Conservation (phyloP, 2,888 invertebrate species). For the Emmelina monodactyla region DNA sequence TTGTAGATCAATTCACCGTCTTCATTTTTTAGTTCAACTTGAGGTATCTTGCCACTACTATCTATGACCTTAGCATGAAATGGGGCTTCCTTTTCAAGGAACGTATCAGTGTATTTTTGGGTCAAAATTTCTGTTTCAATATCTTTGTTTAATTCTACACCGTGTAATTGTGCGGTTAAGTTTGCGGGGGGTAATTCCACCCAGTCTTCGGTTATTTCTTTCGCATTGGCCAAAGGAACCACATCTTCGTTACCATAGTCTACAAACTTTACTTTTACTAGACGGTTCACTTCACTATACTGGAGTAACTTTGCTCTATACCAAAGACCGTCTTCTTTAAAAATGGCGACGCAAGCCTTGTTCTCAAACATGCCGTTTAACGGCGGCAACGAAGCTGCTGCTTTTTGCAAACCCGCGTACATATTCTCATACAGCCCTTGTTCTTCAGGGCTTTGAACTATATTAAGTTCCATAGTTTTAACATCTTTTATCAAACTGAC, state of each 20-base stretch:
- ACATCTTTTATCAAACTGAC: constrained; percentile 34
- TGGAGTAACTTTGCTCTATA: constrained; percentile 73
- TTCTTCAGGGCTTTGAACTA: constrained; percentile 43
- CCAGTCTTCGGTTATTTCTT: constrained; percentile 58
- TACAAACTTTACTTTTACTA: constrained; percentile 72
- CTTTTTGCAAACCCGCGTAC: constrained; percentile 51
- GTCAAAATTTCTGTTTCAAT: constrained; percentile 29
- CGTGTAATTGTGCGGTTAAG: constrained; percentile 52
- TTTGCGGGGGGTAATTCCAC: constrained; percentile 57
- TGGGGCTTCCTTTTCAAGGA: constrained; percentile 38
- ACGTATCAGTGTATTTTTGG: constrained; percentile 27
- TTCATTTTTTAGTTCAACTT: constrained; percentile 36
- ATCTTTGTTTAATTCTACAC: constrained; percentile 32
- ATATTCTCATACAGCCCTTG: constrained; percentile 50
- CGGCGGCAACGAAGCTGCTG: constrained; percentile 40
- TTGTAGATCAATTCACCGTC: constrained; percentile 31
- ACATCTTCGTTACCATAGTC: constrained; percentile 77
- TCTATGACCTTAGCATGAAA: constrained; percentile 34
- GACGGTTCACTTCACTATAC: constrained; percentile 37
- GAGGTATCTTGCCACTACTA: constrained; percentile 21
- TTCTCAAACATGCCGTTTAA: constrained; percentile 50
- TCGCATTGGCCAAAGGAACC: constrained; percentile 46
- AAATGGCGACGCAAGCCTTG: constrained; percentile 70
- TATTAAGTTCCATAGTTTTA: constrained; percentile 32
- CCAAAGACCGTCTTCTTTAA: constrained; percentile 70